A percentile compares a stretch with the other conserved stretches of the same genome.
phyloP scores from a whole-genome alignment of 2,888 invertebrate genomes.

The Icerya purchasi region DNA sequence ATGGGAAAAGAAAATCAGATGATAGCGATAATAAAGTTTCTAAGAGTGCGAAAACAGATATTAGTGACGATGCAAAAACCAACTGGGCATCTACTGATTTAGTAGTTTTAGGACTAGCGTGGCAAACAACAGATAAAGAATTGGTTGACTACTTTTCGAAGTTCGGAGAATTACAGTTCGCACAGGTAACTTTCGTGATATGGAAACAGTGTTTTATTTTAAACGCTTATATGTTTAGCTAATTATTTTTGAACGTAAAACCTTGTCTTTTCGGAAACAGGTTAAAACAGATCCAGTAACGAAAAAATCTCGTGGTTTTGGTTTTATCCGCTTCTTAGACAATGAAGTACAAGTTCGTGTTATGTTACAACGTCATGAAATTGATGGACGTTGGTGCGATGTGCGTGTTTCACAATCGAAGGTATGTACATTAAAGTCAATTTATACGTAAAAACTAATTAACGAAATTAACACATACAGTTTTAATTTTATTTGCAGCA shows the following conservation, averaged over 20 bases:
- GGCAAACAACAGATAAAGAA: constrained; percentile 93
- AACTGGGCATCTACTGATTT: constrained; percentile 84
- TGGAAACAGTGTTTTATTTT: too few relatives aligned
- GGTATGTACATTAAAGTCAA: constrained; percentile 31
- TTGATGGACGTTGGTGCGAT: constrained; percentile 95
- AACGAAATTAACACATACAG: too few relatives aligned
- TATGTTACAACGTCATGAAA: constrained; percentile 80
- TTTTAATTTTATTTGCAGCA: too few relatives aligned
- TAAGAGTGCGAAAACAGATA: constrained; percentile 41
- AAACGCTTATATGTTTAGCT: too few relatives aligned
- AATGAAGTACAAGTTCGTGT: constrained; percentile 92
- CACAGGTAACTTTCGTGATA: constrained; percentile 16
- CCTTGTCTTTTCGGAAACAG: not conserved
- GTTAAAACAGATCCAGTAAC: constrained; percentile 11
- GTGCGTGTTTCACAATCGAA: constrained; percentile 95
- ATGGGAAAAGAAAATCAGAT: constrained; percentile 81
- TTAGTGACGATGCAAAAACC: constrained; percentile 84
- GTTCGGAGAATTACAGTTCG: constrained; percentile 94
- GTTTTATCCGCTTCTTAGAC: constrained; percentile 87
- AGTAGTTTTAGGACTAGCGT: constrained; percentile 90
- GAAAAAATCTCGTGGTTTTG: constrained; percentile 73
- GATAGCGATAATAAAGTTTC: constrained; percentile 84
- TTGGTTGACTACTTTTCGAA: constrained; percentile 89
- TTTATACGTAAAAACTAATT: too few relatives aligned
- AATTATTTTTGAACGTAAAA: too few relatives aligned